Evolutionary conservation across 2,113 vertebrate genomes (phyloP).

Genomic region (Triplophysa rosa): DNA sequence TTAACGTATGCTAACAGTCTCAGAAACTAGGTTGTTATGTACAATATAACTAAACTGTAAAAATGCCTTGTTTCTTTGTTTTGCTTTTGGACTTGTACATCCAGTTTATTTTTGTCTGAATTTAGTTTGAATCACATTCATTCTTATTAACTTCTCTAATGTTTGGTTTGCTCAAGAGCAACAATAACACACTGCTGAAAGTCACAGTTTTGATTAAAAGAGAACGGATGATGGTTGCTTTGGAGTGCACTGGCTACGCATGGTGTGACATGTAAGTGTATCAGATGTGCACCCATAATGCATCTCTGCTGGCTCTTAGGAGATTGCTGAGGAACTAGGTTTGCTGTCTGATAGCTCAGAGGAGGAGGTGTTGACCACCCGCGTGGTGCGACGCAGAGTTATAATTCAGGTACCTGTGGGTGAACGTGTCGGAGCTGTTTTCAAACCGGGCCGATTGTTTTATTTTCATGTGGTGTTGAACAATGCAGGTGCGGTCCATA

Average conservation of each 20-base stretch:
- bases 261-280: conserved; percentile 33
- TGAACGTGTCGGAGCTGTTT: conserved; percentile 15
- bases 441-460: neutral
- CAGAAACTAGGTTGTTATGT: too few relatives aligned
- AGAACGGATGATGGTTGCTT: neutral
- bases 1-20: conserved; percentile 22
- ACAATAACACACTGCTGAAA: neutral
- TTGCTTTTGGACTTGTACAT: neutral
- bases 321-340: conserved; percentile 89
- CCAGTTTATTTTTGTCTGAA: neutral
- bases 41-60: too few relatives aligned
- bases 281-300: conserved; percentile 54
- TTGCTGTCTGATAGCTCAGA: conserved; percentile 90
- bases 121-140: too few relatives aligned
- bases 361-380: conserved; percentile 92
- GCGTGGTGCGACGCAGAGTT: conserved; percentile 91
- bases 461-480: neutral
- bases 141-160: neutral
- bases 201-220: neutral
- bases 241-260: conserved; percentile 23
- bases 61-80: neutral
- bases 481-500: neutral
- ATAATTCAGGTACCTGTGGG: conserved; percentile 90
- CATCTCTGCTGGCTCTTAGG: conserved; percentile 83
- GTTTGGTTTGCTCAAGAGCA: neutral